Evolutionary conservation across 2,113 vertebrate genomes (phyloP), one percentile per base, ranked within the genome.

Genomic region (Lophochroa leadbeateri): DNA sequence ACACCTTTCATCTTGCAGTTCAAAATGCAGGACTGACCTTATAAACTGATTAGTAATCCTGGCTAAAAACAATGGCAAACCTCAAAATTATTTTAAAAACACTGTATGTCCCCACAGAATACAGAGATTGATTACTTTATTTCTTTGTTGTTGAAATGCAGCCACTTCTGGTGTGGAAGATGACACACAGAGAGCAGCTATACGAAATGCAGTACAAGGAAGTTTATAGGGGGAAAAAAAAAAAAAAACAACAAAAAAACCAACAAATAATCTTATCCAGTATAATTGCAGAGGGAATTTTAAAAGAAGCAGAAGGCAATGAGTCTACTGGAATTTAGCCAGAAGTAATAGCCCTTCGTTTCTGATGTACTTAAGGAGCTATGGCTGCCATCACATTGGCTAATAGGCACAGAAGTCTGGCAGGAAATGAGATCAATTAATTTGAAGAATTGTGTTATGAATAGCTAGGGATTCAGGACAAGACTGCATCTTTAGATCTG

Each of bases 361-460:
- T 97, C 96, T 95, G 85, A 72, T 86, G 86, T 94, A 89, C 90
- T 95, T 92, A 88, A 95, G 80, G 77, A 95, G 82, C 76, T 92
- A 91, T 86, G 94, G 69, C 90, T 94, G 95, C 88, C 76, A 96
- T 95, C 86, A 92, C 79, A 82, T 83, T 92, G 85, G 47, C 82
- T 95, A 95, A 96, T 81, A 95, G 86, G 71, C 64, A 86, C 76
- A 94, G 92, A 95, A 94, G 82, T 60, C 94, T 93, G 90, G 86
- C 92, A 96, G 96, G 96, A 97, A 97, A 96, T 93, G 33, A 93
- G 88, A 94, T 94, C 96, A 93, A 96, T 96, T 96, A 94, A 97
- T 96, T 96, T 95, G 86, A 96, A 93, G 80, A 95, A 91, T 88
- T 86, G 60, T 91, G 52, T 81, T 96, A 88, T 79, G 55, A 84